phyloP scores from a whole-genome alignment of 37 sponge, comb jelly and placozoan species.

The Geodia barretti region DNA sequence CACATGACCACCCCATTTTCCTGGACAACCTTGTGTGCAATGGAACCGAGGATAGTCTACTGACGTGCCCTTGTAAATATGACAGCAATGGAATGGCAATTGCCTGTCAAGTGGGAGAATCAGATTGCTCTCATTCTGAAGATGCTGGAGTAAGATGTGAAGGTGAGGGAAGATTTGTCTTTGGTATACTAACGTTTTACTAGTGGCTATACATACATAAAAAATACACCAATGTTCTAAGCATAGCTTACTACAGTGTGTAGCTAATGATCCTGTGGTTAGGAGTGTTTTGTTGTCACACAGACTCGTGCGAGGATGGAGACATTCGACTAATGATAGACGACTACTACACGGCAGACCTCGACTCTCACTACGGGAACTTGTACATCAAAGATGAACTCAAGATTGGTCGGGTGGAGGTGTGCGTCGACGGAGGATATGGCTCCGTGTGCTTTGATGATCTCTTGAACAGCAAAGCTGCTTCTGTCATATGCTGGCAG shows the following conservation, averaged over 20 bases:
- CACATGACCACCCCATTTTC: constrained; percentile 4
- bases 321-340: too few species aligned
- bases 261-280: too few species aligned
- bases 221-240: too few species aligned
- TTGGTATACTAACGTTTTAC: too few species aligned
- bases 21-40: constrained; percentile 12
- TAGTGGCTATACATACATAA: too few species aligned
- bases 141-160: constrained; percentile 58
- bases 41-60: constrained; percentile 14
- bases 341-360: too few species aligned
- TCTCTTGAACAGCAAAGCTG: constrained; percentile 20
- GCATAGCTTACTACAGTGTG: too few species aligned
- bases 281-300: too few species aligned
- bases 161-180: too few species aligned
- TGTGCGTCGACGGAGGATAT: constrained; percentile 34
- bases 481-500: constrained; percentile 40
- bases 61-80: constrained; percentile 8
- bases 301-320: too few species aligned
- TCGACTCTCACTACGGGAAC: not conserved
- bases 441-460: constrained; percentile 52
- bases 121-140: constrained; percentile 26
- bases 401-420: constrained; percentile 40
- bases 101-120: not conserved
- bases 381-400: constrained; percentile 22
- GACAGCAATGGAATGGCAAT: too few species aligned